A percentile compares a stretch with the other conserved stretches of the same genome.
phyloP scores from a whole-genome alignment of 1,140 invertebrate genomes.

The Diachasma alloeum region DNA sequence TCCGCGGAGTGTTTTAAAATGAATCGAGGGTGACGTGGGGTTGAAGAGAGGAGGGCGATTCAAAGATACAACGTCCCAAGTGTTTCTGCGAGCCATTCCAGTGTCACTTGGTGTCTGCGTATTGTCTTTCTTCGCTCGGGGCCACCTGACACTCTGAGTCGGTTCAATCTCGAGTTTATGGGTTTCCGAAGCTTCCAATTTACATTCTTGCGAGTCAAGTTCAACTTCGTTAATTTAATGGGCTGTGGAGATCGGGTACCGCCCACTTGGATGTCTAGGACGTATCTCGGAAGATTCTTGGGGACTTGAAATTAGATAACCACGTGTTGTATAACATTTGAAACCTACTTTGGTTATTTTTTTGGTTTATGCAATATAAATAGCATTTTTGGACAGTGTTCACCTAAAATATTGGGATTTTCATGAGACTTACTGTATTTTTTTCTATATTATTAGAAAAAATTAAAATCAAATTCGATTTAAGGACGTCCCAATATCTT shows the following conservation, averaged over 20 bases:
- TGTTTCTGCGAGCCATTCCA: not conserved
- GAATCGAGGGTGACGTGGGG: not conserved
- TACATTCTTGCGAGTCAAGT: not conserved
- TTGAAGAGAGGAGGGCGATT: no score
- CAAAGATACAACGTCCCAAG: not conserved
- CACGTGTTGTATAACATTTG: no score
- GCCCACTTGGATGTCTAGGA: not conserved
- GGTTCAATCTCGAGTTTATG: not conserved
- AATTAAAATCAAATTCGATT: no score
- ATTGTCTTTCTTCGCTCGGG: not conserved
- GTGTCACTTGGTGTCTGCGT: not conserved
- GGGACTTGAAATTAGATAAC: no score
- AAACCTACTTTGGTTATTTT: no score
- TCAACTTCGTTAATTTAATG: not conserved
- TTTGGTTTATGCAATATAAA: no score
- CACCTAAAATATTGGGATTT: no score
- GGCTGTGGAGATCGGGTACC: not conserved
- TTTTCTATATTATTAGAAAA: no score
- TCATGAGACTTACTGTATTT: no score
- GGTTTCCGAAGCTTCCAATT: not conserved
- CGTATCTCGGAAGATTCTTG: no score
- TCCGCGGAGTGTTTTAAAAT: not conserved
- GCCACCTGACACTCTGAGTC: not conserved
- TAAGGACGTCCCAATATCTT: no score
- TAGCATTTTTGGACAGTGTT: no score